Base-by-base conservation (phyloP, 2,113 vertebrate genomes). In the Lampris megalopsis region DNA sequence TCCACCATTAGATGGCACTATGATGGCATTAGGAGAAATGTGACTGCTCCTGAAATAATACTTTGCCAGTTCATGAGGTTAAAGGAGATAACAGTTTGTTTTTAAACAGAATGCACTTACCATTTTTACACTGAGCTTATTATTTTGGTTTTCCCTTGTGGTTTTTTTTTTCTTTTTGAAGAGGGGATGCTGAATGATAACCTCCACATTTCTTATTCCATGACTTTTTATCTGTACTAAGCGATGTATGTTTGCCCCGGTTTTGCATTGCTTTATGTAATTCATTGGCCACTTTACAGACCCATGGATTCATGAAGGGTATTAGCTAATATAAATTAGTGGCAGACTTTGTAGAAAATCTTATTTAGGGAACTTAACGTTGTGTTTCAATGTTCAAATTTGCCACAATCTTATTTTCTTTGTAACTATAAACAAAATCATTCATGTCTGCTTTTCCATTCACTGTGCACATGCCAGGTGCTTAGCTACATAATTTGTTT, bases 1-100 rank as follows among this genome's bases (percentile, higher is more conserved):
- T n/a, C 43, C 54, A 50, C 83, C 86, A 79, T 43, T 76, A 88
- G 84, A 70, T 84, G 84, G 77, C 83, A 65, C 82, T 83, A 4
- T 65, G 65, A 70, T 66, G 40, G 11, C 81, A 80, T 73, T 71
- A 43, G 76, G 9, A 41, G 78, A 49, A 64, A 45, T 54, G 6
- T 1, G 9, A 53, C 13, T 62, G 9, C 49, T 48, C 40, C 64
- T 24, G 8, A 48, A 58, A 41, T 6, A 49, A 5, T 43, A 9
- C 41, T 72, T 48, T 61, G 54, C 42, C 63, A 63, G 68, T 49
- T 77, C 54, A 48, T 63, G 50, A 79, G 7, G 69, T 66, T 73
- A 62, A 73, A 73, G 65, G 62, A 69, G 72, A 70, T 54, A 7
- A 65, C 24, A 57, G 68, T 81, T 80, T 0, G 61, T 72, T 65